Base-by-base conservation (phyloP, 2,888 invertebrate species). In the Brenthis hecate region DNA sequence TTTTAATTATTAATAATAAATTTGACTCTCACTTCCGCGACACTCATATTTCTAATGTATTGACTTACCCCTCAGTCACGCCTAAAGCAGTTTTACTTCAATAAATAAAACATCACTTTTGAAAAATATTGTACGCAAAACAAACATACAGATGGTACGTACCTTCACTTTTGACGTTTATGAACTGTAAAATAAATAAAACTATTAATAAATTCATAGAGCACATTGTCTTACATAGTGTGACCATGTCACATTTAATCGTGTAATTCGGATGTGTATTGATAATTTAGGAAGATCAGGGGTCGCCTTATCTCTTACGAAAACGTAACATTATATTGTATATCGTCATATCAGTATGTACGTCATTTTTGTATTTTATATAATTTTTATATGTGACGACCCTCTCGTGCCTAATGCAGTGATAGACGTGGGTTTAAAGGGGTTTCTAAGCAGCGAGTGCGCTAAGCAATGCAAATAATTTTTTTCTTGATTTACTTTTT, bases 121-220 rank as follows among this genome's bases (percentile, higher is more conserved):
- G 11, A 43, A 11, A 43, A 8, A 43, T 43, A 62, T 16, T 13
- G 28, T 16, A 63, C 19, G 36, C n/a, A 47, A 54, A 43, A 54
- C n/a, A 53, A n/a, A 28, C 13, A 43, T 16, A 56, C 16, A 53
- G 51, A 43, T 62, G 8, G 28, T 50, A 72, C 58, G 19, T n/a
- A 72, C 72, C 72, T 72, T 72, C 68, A 56, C 62, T 68, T 43
- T 70, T 65, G 65, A 68, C 70, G 43, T 50, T 47, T 43, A 65
- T 36, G 23, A 50, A 62, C 32, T 57, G 32, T 50, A 65, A 48
- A 56, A 65, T 28, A 55, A 65, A 54, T 50, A 71, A 58, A 43
- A 68, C 11, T 19, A 28, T 1, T 16, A 63, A 43, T 13, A 62
- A 47, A 51, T 23, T 51, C 43, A 54, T 19, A 57, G 56, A 63